Base-by-base conservation (phyloP, 1,140 invertebrate species). In the Ostrea denselamellosa region DNA sequence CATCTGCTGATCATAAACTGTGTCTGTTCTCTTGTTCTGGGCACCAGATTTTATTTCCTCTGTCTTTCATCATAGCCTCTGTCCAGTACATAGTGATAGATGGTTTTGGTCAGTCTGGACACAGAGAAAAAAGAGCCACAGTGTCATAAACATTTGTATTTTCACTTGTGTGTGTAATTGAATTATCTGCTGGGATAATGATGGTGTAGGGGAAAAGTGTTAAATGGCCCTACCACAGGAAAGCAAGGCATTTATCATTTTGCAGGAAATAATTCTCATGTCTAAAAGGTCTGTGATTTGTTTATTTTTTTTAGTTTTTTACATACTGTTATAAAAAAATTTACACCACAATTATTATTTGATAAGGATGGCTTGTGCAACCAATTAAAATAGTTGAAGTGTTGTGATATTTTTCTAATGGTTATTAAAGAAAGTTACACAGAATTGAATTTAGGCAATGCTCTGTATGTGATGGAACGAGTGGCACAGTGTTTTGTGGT, bases 71-170 rank as follows among this genome's bases (percentile, higher is more conserved):
- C 25, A 25, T n/a, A 17, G n/a, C 68, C 68, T 14, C 68, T 77
- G 68, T 12, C 68, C 68, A 77, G 28, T 14, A 34, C 28, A 1
- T 44, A 7, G 68, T 77, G 68, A 77, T 77, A 28, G 25, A 77
- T 77, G 68, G 25, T 77, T 71, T 17, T 77, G 68, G 68, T 25
- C 25, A 12, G 68, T 77, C 68, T 77, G 68, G 68, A 77, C 68
- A 77, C 5, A 34, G 68, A 17, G 28, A 34, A 77, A 71, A 71
- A 77, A 34, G 14, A 77, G 68, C 22, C 28, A 28, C 9, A 62
- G 68, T 77, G 68, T 77, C 68, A 77, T 77, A 77, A 77, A 77
- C 68, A 77, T 77, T 77, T 77, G 68, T 77, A 77, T 77, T 77
- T 77, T 77, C 68, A 34, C 68, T 77, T 77, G 68, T 77, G 68